Evolutionary conservation across 2,888 invertebrate species (phyloP), one percentile per base, ranked within the genome.

Genomic region (Mimumesa dahlbomi): DNA sequence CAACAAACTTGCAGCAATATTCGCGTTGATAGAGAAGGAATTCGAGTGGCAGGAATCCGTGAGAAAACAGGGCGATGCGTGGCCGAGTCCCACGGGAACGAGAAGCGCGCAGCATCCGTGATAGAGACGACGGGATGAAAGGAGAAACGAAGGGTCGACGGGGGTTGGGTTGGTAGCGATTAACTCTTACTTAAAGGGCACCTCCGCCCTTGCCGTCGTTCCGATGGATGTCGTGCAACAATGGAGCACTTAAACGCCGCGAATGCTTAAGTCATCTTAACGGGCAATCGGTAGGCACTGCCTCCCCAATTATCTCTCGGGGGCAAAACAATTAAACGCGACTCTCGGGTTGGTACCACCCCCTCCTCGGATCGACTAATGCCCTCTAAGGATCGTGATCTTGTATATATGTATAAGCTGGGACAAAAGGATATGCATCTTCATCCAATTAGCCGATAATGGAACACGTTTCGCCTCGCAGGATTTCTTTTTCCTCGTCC

Each of bases 211-310:
- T 53, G 66, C 69, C 73, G 74, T 73, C 74, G 65, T 62, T 62
- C 50, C 70, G 52, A 19, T n/a, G 53, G 80, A 83, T 82, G 75
- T 82, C 79, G 68, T 75, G 69, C 81, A 84, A 87, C 86, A 87
- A 87, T 87, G 79, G 82, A 77, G 82, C 87, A 86, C 87, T 87
- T 85, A 85, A 80, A 81, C 76, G 73, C 71, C 72, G 75, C 79
- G 81, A 84, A 84, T 75, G 77, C 81, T 77, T 80, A 77, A 85
- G 86, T 85, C 86, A 86, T 86, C 84, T 72, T 80, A 84, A 82
- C 81, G 78, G 79, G 69, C 80, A 80, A 84, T 84, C 83, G 79
- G 62, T 71, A 62, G 70, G 59, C 79, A 50, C 69, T 67, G 73
- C 75, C 75, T 72, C 74, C 67, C 77, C 79, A 82, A 85, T 85